A percentile compares a stretch with the other conserved stretches of the same genome.
These are phyloP conservation scores for Eulemur rufifrons DNA, from an alignment of 2,113 vertebrate genomes.

Conservation along the genomic window DNA sequence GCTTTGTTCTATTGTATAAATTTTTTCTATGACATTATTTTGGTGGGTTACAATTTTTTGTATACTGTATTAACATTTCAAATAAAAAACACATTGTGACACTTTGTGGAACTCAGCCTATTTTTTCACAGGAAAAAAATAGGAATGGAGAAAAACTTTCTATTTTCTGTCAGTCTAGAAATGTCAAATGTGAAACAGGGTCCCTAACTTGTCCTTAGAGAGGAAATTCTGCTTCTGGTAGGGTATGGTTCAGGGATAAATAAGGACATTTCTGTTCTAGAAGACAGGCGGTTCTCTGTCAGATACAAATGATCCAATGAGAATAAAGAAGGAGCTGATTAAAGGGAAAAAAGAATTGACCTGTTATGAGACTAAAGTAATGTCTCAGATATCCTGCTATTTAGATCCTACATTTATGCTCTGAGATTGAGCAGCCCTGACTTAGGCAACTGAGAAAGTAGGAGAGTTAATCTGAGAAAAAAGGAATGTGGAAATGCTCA, in stretches of 20 bases:
- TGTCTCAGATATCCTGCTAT: background rate
- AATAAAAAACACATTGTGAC: background rate
- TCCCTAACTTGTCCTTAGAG: background rate
- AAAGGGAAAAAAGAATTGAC: background rate
- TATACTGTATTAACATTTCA: constrained; percentile 24
- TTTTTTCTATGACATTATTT: background rate
- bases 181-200: background rate
- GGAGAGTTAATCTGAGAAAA: background rate
- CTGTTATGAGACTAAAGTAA: background rate
- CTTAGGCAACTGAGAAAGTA: background rate
- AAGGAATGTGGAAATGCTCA: background rate
- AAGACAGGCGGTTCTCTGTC: background rate
- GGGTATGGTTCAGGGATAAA: background rate
- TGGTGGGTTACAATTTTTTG: background rate
- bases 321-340: constrained; percentile 29
- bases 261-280: background rate
- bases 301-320: constrained; percentile 29
- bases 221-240: background rate
- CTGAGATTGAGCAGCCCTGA: background rate
- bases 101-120: background rate
- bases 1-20: background rate
- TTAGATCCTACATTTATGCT: background rate
- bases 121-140: background rate
- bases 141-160: background rate
- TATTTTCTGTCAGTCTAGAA: constrained; percentile 6